phyloP scores from a whole-genome alignment of 1,140 invertebrate genomes.

The Drosophila rhopaloa region DNA sequence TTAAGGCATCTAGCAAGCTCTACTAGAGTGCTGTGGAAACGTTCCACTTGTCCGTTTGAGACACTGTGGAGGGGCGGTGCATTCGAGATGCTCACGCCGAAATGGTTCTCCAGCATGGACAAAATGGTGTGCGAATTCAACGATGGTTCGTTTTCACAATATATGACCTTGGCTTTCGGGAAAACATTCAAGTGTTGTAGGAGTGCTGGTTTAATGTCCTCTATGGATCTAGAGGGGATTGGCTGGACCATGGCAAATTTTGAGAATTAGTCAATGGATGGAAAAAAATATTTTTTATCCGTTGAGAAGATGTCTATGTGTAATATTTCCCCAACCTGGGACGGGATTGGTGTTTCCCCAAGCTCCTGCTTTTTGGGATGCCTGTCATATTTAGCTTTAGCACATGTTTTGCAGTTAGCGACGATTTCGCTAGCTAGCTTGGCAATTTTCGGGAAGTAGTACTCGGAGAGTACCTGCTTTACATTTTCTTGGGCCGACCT shows the following conservation, averaged over 20 bases:
- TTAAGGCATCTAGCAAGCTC: too few relatives aligned
- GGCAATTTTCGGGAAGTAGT: slow-evolving; percentile 27
- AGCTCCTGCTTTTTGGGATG: slow-evolving; percentile 25
- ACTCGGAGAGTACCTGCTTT: slow-evolving; percentile 23
- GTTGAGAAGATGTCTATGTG: neutral
- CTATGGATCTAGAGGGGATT: slow-evolving; percentile 16
- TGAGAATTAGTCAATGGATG: slow-evolving; percentile 19
- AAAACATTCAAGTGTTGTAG: slow-evolving; percentile 29
- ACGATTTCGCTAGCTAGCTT: slow-evolving; percentile 28
- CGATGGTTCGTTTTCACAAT: slow-evolving; percentile 28
- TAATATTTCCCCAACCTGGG: slow-evolving; percentile 1
- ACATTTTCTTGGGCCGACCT: slow-evolving; percentile 2
- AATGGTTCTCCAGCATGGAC: neutral
- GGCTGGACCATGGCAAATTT: slow-evolving; percentile 32
- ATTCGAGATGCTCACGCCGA: neutral
- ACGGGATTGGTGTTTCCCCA: slow-evolving; percentile 13
- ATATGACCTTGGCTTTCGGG: slow-evolving; percentile 6
- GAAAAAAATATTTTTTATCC: neutral
- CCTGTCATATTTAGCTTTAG: slow-evolving; percentile 7
- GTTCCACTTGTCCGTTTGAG: too few relatives aligned
- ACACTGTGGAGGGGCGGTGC: too few relatives aligned
- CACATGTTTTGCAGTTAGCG: slow-evolving; percentile 39
- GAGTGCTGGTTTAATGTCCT: slow-evolving; percentile 13
- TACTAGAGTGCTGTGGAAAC: too few relatives aligned
- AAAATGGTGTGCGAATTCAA: neutral